Evolutionary conservation across 2,113 vertebrate species (phyloP), one percentile per base, ranked within the genome.

Genomic region (Seriola dumerili): DNA sequence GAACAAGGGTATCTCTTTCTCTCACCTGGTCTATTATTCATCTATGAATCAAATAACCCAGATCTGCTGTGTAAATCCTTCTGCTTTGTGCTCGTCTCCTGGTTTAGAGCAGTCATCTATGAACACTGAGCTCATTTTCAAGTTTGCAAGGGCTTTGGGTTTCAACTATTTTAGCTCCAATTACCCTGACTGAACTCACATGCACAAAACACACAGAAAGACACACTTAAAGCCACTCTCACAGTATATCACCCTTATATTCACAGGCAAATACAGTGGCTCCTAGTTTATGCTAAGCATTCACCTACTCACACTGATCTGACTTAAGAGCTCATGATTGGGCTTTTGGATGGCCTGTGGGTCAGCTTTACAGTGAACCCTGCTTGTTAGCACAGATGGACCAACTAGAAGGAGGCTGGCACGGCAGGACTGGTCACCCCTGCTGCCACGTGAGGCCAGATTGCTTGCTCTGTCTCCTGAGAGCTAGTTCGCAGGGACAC

Each of bases 371-470:
- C 68, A 78, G 80, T 52, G 67, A 86, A 79, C 72, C 64, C 63
- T 80, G 68, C 74, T 80, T 34, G 48, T 68, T 84, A 79, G 72
- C 90, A 86, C 85, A 72, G 83, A 84, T 76, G 81, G 40, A 65
- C 21, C 0, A 5, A 77, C 72, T 66, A 62, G 32, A 62, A 76
- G 59, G 84, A 69, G 65, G 74, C 71, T 81, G 83, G 76, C 86
- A 81, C 46, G 81, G 77, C 69, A 48, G 69, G 68, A 59, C 52
- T 23, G 78, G 81, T 91, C 91, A 88, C 73, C 81, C 85, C 70
- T 76, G 68, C 73, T 80, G 84, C 84, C 92, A 91, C 79, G 88
- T 93, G 90, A 93, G 76, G 72, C 86, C 36, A 70, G 8, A 58
- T 55, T 65, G 79, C 75, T 71, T 2, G 55, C 84, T 78, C 85